Evolutionary conservation across 2,888 invertebrate species (phyloP), one percentile per base, ranked within the genome.

Genomic region (Steinernema scapterisci): DNA sequence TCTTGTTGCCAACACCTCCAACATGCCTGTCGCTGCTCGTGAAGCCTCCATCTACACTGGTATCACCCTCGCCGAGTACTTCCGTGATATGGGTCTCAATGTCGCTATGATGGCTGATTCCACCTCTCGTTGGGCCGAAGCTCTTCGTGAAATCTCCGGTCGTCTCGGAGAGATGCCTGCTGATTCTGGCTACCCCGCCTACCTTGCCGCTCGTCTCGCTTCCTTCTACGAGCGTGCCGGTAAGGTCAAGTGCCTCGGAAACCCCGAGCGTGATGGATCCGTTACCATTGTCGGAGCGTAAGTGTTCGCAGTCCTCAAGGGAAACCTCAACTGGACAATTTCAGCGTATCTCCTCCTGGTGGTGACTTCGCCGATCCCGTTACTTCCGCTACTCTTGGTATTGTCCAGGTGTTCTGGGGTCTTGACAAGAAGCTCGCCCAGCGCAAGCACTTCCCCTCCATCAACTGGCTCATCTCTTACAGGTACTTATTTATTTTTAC

Each of bases 21-120:
- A 99, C 93, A 99, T 99, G 99, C 99, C 99, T 88, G 99, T 99
- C 79, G 99, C 99, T 87, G 99, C 99, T 89, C 93, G 99, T 89
- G 99, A 99, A 90, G 99, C 99, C 78, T 99, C 97, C 88, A 99
- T 99, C 89, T 99, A 99, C 90, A 99, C 99, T 78, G 95, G 90
- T 89, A 99, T 99, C 90, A 99, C 99, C 0, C 91, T 99, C n/a
- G 96, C 97, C 31, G 99, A 99, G 90, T 99, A 99, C 90, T 99
- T 97, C 93, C 89, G 91, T 85, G 91, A 91, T 90, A 97, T 97
- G 99, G 99, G 99, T 88, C 96, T 97, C 92, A 95, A 99, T 89
- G 99, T 99, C 63, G 95, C 97, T 84, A 99, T 99, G 99, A 99
- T 99, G 99, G 99, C 99, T 79, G 99, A 99, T 91, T 99, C 97